phyloP scores from a whole-genome alignment of 2,113 vertebrate species.

The Sprattus sprattus region DNA sequence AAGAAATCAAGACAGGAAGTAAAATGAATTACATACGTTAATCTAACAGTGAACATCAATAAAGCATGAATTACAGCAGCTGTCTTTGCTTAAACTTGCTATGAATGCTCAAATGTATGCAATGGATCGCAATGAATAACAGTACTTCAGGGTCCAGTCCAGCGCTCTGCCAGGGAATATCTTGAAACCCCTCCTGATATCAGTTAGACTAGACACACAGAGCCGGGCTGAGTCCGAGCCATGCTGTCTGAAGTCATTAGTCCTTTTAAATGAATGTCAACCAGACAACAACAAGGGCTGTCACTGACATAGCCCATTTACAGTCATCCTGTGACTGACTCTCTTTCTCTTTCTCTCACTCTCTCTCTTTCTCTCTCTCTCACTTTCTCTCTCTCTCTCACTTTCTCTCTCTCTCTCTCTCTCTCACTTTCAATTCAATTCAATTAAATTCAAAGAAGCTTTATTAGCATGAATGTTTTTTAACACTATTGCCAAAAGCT shows the following conservation, averaged over 20 bases:
- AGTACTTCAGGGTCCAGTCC: neutral
- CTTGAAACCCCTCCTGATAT: neutral
- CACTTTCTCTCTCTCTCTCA: neutral
- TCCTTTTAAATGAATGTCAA: neutral
- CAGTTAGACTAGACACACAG: too few relatives aligned
- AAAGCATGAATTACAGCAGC: too few relatives aligned
- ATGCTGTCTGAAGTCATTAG: neutral
- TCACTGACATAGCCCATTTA: constrained; percentile 2
- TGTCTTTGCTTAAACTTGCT: too few relatives aligned
- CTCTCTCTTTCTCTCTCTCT: neutral
- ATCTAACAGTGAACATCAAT: too few relatives aligned
- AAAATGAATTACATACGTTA: neutral
- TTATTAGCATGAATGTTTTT: too few relatives aligned
- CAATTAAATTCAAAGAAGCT: too few relatives aligned
- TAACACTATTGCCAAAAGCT: too few relatives aligned
- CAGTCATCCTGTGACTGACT: neutral
- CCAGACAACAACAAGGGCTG: neutral
- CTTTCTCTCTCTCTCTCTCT: neutral
- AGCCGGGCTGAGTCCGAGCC: neutral
- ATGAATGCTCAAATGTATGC: too few relatives aligned
- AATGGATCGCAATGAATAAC: neutral
- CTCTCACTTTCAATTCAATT: too few relatives aligned
- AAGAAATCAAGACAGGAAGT: neutral
- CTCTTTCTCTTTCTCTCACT: neutral
- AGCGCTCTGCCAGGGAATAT: neutral